These are phyloP conservation scores for Sebastes vulpes DNA, from an alignment of 2,797 vertebrate species.

Conservation along the genomic window DNA sequence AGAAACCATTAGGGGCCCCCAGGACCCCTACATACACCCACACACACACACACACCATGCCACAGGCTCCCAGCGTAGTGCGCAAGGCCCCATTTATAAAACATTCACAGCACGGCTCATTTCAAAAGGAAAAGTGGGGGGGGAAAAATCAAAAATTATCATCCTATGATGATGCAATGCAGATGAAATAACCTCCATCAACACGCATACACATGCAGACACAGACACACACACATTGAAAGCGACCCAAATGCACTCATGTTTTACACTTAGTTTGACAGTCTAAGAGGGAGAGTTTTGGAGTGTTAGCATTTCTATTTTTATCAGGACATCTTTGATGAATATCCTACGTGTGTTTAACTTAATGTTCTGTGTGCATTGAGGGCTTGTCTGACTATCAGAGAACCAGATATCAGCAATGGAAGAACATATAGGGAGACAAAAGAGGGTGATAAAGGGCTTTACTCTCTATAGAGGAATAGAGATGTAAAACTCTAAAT, in stretches of 20 bases:
- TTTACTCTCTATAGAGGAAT: neutral
- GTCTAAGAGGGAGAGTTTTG: constrained; percentile 53
- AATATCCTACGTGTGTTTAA: constrained; percentile 52
- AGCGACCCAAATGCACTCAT: constrained; percentile 68
- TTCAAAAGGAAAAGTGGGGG: constrained; percentile 78
- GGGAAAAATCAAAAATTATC: constrained; percentile 72
- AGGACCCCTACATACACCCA: neutral
- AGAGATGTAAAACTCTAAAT: neutral
- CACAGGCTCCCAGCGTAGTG: constrained; percentile 42
- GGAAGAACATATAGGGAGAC: neutral
- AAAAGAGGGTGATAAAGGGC: neutral
- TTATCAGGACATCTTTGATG: constrained; percentile 65
- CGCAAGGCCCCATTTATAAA: constrained; percentile 66
- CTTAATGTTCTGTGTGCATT: constrained; percentile 33
- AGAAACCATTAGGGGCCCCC: constrained; percentile 13
- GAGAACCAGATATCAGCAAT: constrained; percentile 13
- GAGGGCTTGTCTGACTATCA: constrained; percentile 38
- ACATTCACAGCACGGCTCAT: constrained; percentile 72
- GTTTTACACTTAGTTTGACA: constrained; percentile 70
- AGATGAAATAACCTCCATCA: constrained; percentile 82
- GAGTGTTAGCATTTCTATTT: constrained; percentile 67
- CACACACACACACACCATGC: constrained; percentile 20
- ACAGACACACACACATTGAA: constrained; percentile 13
- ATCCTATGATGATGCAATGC: constrained; percentile 82
- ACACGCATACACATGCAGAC: constrained; percentile 32